Evolutionary conservation across 2,888 invertebrate genomes (phyloP).

Genomic region (Ctenicera cuprea): DNA sequence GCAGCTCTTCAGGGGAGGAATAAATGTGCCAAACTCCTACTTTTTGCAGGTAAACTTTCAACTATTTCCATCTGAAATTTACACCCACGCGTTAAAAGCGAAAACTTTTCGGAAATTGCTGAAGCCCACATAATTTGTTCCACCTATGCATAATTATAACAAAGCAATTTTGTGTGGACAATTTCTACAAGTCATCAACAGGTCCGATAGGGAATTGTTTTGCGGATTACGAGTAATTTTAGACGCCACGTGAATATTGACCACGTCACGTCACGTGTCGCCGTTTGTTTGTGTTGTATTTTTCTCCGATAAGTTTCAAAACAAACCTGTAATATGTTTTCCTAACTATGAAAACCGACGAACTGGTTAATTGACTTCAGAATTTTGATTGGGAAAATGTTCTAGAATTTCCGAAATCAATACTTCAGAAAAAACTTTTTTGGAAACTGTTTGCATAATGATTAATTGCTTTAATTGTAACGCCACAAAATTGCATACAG

Average conservation of each 20-base stretch:
- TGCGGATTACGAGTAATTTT: background rate
- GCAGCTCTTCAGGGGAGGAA: constrained; percentile 85
- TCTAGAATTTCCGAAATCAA: too few species aligned
- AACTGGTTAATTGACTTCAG: background rate
- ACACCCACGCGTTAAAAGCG: background rate
- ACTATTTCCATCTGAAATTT: background rate
- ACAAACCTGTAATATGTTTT: background rate
- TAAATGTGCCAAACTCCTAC: constrained; percentile 82
- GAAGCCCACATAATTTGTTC: too few species aligned
- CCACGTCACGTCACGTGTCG: too few species aligned
- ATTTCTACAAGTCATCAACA: too few species aligned
- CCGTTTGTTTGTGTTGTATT: background rate
- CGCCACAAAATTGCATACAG: too few species aligned
- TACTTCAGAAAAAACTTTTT: too few species aligned
- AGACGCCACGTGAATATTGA: background rate
- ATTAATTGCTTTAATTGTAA: too few species aligned
- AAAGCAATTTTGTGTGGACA: background rate
- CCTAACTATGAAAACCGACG: background rate
- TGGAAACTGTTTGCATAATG: too few species aligned
- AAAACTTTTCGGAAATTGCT: too few species aligned
- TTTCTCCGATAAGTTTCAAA: background rate
- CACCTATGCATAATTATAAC: too few species aligned
- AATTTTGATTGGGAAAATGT: too few species aligned
- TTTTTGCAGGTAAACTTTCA: constrained; percentile 80
- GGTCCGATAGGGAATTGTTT: too few species aligned